These are phyloP conservation scores for Kuschelorhynchus macadamiae DNA, from an alignment of 2,888 invertebrate genomes.

Conservation along the genomic window DNA sequence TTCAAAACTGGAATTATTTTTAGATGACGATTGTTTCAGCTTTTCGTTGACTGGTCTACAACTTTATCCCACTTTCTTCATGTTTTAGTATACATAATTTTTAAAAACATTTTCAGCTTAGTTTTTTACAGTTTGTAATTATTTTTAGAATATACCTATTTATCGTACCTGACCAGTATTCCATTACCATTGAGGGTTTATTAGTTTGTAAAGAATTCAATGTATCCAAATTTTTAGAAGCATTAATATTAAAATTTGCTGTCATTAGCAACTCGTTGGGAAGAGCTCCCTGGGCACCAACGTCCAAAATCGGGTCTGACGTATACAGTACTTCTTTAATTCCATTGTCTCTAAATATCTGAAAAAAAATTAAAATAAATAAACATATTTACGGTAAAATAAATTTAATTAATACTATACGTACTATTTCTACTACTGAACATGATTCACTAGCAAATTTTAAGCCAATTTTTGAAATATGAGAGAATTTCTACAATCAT, in stretches of 20 bases:
- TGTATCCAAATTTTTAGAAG: conserved; percentile 62
- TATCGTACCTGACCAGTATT: conserved; percentile 72
- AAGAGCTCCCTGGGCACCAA: conserved; percentile 52
- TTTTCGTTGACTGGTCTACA: no score
- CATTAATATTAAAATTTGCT: conserved; percentile 69
- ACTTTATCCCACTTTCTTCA: no score
- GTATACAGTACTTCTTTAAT: conserved; percentile 70
- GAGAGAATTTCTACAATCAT: no score
- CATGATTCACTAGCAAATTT: no score
- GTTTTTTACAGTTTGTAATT: no score
- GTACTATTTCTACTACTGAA: no score
- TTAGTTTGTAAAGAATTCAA: conserved; percentile 69
- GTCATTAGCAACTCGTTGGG: conserved; percentile 65
- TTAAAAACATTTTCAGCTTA: no score
- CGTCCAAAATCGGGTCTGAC: conserved; percentile 66
- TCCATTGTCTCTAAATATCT: conserved; percentile 56
- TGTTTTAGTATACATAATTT: no score
- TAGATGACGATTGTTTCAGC: no score
- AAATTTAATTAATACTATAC: neutral
- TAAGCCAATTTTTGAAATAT: no score
- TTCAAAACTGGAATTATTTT: no score
- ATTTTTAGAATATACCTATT: no score
- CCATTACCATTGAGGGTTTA: conserved; percentile 73
- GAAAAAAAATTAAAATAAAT: conserved; percentile 3
- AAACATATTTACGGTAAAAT: neutral